Conservation (phyloP, 1,140 invertebrate genomes). For the Arion vulgaris region DNA sequence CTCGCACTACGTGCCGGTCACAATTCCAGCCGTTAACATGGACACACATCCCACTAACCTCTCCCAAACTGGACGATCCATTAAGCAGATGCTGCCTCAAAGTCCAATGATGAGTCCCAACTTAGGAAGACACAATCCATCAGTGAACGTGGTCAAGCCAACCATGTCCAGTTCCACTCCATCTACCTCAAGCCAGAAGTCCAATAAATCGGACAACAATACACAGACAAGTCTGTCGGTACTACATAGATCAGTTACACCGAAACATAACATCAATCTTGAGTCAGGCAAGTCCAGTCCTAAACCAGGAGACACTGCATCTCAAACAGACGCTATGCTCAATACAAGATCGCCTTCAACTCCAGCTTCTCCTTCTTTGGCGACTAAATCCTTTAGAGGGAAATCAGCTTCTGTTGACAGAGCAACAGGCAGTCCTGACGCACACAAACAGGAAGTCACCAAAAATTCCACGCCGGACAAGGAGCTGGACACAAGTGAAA, state of each 20-base stretch:
- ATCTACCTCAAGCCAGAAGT: constrained; percentile 38
- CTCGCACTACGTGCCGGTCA: constrained; percentile 48
- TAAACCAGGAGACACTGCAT: neutral
- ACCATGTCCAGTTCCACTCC: constrained; percentile 58
- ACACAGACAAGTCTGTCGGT: constrained; percentile 65
- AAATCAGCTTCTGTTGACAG: neutral
- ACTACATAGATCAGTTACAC: constrained; percentile 52
- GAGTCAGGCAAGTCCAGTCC: constrained; percentile 23
- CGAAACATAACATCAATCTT: neutral
- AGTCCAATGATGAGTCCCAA: constrained; percentile 48
- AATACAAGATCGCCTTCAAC: neutral
- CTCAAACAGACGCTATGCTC: neutral
- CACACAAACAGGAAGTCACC: neutral
- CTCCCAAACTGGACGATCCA: neutral
- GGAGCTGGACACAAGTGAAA: neutral
- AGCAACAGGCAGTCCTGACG: neutral
- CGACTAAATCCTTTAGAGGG: neutral
- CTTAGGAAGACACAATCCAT: constrained; percentile 47
- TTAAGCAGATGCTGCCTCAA: constrained; percentile 37
- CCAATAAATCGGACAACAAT: constrained; percentile 64
- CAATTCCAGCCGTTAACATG: constrained; percentile 43
- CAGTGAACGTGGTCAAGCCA: constrained; percentile 67
- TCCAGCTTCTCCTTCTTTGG: constrained; percentile 5
- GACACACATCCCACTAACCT: constrained; percentile 29
- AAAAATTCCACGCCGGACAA: neutral